Evolutionary conservation across 1,140 invertebrate species (phyloP), one percentile per base, ranked within the genome.

Genomic region (Bombus pascuorum): DNA sequence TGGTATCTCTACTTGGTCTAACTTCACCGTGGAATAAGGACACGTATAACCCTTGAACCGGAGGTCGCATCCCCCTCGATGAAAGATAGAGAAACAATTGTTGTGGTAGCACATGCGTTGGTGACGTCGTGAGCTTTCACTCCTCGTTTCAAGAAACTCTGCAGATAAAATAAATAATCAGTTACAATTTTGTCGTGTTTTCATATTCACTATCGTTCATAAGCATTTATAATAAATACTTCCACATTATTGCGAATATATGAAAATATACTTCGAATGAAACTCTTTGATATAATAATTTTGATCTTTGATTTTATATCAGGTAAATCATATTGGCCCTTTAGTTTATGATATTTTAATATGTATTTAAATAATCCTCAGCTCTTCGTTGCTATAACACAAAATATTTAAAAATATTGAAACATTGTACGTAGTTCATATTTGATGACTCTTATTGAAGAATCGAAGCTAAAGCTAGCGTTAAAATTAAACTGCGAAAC

Each of bases 121-220:
- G 88, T 90, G 89, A 89, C 89, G 66, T 90, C 89, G 89, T 90
- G 89, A 65, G 87, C 76, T 89, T 89, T 83, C 66, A 4, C 77
- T 18, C 28, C 68, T 42, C 34, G 10, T 83, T 68, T 65, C 1
- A 34, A 34, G 18, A 37, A 44, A 62, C 59, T 22, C 28, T n/a
- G 18, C 47, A 53, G 1, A 59, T 13, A n/a, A 62, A 62, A 62
- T 28, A 53, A 53, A 53, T 2, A 53, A 53, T 53, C 18, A 53
- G 6, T 53, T 53, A 53, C 18, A 53, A n/a, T 62, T n/a, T 53
- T 22, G 6, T 62, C 28, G 59, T 28, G 59, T n/a, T n/a, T 28
- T 62, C 28, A 28, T 12, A 13, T 13, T 13, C 59, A 62, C 28
- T 13, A 62, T 62, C 59, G 59, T 62, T 62, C 28, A 62, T 62